Evolutionary conservation across 1,140 invertebrate genomes (phyloP), one percentile per base, ranked within the genome.

Genomic region (Lysiphlebus fabarum): DNA sequence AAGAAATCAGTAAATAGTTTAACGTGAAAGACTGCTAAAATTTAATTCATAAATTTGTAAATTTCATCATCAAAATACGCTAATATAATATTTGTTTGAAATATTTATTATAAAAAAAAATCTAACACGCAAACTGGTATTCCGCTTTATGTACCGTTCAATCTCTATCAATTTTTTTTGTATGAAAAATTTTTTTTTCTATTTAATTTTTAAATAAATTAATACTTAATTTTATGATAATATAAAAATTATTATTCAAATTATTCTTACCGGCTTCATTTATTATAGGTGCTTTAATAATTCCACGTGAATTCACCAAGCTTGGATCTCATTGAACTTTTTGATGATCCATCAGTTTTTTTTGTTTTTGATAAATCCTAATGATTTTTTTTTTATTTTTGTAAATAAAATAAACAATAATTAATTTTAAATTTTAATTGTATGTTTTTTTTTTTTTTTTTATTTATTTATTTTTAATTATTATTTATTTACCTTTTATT

Each of bases 231-330:
- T 26, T 26, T 26, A 26, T 26, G 17, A 26, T 45, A n/a, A 7
- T 33, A 33, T 14, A 26, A 33, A 49, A 14, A 33, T 7, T 33
- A 14, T 49, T 11, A 4, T 49, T n/a, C n/a, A n/a, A 33, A 50
- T 7, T 11, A 50, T 33, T 26, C 17, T 51, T 11, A 51, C 49
- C 49, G 49, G 34, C 36, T 51, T 34, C 49, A 51, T 51, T n/a
- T 4, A 40, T 51, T 10, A 38, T 6, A 8, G 7, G 2, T 40
- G 38, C 38, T 8, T 38, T 7, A 17, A 51, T 11, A 51, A 17
- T 1, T 17, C 49, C 49, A 51, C 49, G 49, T 38, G 36, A 34
- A 51, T 49, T 34, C 49, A 10, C n/a, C 11, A 14, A 3, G 10
- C 34, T 51, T 5, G 49, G 6, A n/a, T 5, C 17, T 51, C 36